Base-by-base conservation (phyloP, 2,113 vertebrate species). In the Polyodon spathula region DNA sequence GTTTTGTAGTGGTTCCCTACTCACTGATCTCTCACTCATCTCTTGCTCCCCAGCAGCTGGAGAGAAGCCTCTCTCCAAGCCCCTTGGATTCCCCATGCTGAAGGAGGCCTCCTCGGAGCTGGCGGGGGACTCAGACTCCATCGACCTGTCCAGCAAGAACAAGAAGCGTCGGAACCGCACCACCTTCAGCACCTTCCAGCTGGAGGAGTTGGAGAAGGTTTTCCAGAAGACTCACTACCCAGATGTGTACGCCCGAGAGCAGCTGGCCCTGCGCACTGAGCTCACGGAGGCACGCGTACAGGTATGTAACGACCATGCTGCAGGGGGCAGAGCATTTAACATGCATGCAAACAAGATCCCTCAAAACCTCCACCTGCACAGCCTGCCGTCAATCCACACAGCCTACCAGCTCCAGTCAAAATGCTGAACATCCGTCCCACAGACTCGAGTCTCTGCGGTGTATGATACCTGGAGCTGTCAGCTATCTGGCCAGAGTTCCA, bases 141-240 rank as follows among this genome's bases (percentile, higher is more conserved):
- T 90, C 0, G 83, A 92, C 67, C 61, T 88, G 60, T 84, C 86
- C 42, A 80, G 78, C 76, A 95, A 90, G 69, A 90, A 85, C 86
- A 97, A 95, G 83, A 97, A 96, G 78, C 61, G 93, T 2, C 86
- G 94, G 56, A 95, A 96, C 63, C 89, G 94, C 50, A 96, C 94
- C 0, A 97, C 94, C 2, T 97, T 97, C 84, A 96, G 92, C 83
- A 92, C 90, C 0, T 93, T 91, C 78, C 94, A 97, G 79, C 87
- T 97, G 72, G 93, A 96, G 74, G 93, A 97, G 74, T 81, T 97
- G 73, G 94, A 97, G 79, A 96, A 94, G 54, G 92, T 96, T 27
- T 97, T 97, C 76, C 93, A 96, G 84, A 95, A 91, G 77, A 95
- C 92, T 0, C 94, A 97, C 64, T 97, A 97, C 51, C 94, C 94